phyloP scores from a whole-genome alignment of 1,140 invertebrate species.

The Saccostrea glomerata region DNA sequence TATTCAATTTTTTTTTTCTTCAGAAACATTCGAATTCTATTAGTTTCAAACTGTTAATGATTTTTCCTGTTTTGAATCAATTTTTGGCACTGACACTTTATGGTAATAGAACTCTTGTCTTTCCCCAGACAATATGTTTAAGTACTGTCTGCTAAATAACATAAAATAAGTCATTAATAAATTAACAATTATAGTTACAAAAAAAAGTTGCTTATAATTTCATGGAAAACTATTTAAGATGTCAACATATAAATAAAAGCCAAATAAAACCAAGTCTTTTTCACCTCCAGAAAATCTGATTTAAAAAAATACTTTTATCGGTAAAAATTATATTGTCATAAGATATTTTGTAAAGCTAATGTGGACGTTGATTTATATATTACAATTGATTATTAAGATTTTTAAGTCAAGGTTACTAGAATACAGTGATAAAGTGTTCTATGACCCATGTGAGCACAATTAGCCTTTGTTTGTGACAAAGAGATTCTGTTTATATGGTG shows the following conservation, averaged over 20 bases:
- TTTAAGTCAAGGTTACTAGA: neutral
- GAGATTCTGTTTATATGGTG: neutral
- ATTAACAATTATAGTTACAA: no score
- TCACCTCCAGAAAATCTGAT: no score
- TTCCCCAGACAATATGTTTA: neutral
- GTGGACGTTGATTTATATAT: no score
- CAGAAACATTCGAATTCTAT: neutral
- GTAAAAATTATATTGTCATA: no score
- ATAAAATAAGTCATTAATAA: no score
- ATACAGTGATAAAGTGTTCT: neutral
- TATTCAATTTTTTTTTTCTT: neutral
- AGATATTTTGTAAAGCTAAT: no score
- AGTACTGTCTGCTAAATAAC: neutral
- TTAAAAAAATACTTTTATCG: no score
- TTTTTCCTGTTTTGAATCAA: neutral
- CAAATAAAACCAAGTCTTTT: no score
- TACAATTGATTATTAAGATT: no score
- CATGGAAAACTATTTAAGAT: no score
- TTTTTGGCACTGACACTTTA: conserved; percentile 20
- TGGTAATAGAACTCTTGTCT: neutral
- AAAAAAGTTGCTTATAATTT: no score
- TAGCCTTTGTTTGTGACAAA: neutral
- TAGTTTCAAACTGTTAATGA: neutral
- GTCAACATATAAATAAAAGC: no score
- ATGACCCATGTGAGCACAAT: neutral